Percentiles rank a stretch among this genome's conserved stretches.
phyloP scores from a whole-genome alignment of 2,888 invertebrate genomes.

The Macrosoma leucophasiata region DNA sequence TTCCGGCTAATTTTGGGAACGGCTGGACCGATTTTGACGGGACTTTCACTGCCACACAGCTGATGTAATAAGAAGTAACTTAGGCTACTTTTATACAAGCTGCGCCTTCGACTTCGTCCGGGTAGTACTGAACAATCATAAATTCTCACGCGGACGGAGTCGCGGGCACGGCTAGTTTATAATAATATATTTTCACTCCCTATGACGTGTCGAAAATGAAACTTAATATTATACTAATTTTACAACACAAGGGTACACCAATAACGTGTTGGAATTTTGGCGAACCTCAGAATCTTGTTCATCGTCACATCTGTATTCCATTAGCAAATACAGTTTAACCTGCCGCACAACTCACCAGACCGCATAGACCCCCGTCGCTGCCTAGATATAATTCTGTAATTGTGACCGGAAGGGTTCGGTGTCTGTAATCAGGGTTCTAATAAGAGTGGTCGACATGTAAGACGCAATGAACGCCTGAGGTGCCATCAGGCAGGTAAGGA shows the following conservation, averaged over 20 bases:
- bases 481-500: constrained; percentile 59
- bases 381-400: constrained; percentile 33
- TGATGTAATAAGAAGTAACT: too few species aligned
- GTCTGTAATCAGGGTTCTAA: constrained; percentile 55
- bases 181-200: too few species aligned
- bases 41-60: too few species aligned
- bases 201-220: too few species aligned
- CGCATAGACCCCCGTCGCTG: constrained; percentile 33
- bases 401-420: constrained; percentile 40
- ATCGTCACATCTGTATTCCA: constrained; percentile 67
- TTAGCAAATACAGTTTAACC: constrained; percentile 66
- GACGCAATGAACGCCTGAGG: constrained; percentile 69
- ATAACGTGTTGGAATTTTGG: constrained; percentile 43
- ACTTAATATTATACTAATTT: too few species aligned
- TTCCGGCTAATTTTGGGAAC: too few species aligned
- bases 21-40: too few species aligned
- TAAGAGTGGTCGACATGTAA: constrained; percentile 48
- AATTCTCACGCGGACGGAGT: too few species aligned
- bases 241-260: constrained; percentile 11
- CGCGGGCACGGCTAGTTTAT: too few species aligned
- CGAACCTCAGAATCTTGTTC: constrained; percentile 57
- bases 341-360: constrained; percentile 42
- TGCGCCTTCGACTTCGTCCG: too few species aligned
- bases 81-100: too few species aligned
- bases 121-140: too few species aligned